Evolutionary conservation across 2,888 invertebrate species (phyloP).

Genomic region (Temnothorax unifasciatus): DNA sequence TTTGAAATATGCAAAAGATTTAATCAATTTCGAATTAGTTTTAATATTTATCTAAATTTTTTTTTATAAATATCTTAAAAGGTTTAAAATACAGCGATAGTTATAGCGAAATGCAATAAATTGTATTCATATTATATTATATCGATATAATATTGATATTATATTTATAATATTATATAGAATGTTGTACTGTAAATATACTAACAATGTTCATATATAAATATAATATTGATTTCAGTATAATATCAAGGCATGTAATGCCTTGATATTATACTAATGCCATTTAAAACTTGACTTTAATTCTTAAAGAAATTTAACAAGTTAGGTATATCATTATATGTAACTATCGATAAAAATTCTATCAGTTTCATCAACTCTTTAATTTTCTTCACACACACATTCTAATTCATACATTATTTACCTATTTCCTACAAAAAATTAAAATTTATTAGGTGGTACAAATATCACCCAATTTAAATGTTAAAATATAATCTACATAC

Average conservation of each 20-base stretch:
- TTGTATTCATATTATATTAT: not conserved
- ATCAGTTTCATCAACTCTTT: not conserved
- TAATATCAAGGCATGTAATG: not conserved
- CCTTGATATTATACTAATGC: not conserved
- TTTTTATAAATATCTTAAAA: not conserved
- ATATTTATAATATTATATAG: not conserved
- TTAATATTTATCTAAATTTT: not conserved
- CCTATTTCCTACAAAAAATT: not conserved
- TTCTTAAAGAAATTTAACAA: not conserved
- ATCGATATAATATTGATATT: not conserved
- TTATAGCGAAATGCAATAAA: not conserved
- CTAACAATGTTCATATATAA: not conserved
- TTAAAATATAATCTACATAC: constrained; percentile 8
- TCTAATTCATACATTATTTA: constrained; percentile 11
- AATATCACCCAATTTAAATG: constrained; percentile 21
- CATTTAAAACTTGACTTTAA: not conserved
- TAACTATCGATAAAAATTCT: not conserved
- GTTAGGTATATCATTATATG: not conserved
- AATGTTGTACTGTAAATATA: not conserved
- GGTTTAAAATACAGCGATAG: not conserved
- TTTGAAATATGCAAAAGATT: not conserved
- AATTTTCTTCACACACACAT: not conserved
- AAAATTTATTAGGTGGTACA: not conserved
- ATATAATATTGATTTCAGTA: not conserved
- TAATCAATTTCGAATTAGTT: not conserved